Base-by-base conservation (phyloP, 2,797 vertebrate genomes). In the Gambelia wislizenii region DNA sequence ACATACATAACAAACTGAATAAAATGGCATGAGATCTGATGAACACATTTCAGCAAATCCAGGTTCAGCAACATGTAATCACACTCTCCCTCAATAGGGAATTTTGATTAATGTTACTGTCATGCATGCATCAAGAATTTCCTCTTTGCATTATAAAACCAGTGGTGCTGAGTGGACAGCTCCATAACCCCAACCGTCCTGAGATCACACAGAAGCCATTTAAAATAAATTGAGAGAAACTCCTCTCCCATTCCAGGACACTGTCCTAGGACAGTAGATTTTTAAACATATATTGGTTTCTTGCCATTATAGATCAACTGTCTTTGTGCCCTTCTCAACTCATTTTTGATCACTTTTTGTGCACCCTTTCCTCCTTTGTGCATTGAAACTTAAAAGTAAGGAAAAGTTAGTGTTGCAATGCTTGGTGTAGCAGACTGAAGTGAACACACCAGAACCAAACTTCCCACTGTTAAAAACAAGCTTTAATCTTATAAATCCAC, bases 111-210 rank as follows among this genome's bases (percentile, higher is more conserved):
- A 22, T 1, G 12, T 39, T 74, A 52, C 42, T 52, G 42, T 54
- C 14, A 22, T 30, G n/a, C 6, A 27, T 72, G 30, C 36, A 59
- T 2, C 36, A 75, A 33, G 36, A 59, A 4, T 13, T 61, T 86
- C n/a, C 77, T 80, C 14, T 4, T 14, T 54, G 14, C 25, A n/a
- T 39, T 39, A 52, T 7, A 52, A 79, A 27, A 20, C 7, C 67
- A 59, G 12, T 4, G 2, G 33, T 1, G 56, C 56, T 78, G 64
- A 30, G 36, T 33, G 47, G 42, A 89, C 52, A 89, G 7, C 61
- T 86, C 0, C 0, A 69, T 27, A 25, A 78, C 20, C 52, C 18
- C 14, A 74, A 56, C 25, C 12, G 7, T 67, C 25, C 6, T 25
- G 16, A 39, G 6, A 64, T 61, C 1, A 56, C 2, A 56, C 1